Evolutionary conservation across 2,888 invertebrate genomes (phyloP).

Genomic region (Drosophila vallismaia): DNA sequence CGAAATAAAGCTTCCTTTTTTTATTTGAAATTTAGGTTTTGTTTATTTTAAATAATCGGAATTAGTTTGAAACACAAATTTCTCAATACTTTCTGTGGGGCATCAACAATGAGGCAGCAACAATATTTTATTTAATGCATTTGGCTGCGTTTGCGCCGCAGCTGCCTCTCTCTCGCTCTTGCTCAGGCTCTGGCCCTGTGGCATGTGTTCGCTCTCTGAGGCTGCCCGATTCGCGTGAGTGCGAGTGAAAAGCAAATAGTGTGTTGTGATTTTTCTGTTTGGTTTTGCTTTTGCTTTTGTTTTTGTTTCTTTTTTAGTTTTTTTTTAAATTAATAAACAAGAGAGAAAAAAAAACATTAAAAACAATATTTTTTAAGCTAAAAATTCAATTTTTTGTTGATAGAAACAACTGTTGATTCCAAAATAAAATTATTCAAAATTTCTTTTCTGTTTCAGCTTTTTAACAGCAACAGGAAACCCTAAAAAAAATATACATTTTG

Average conservation of each 20-base stretch:
- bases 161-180: conserved; percentile 6
- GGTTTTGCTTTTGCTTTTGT: conserved; percentile 13
- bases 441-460: conserved; percentile 18
- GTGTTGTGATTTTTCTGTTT: conserved; percentile 37
- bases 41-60: not conserved
- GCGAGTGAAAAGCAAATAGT: conserved; percentile 27
- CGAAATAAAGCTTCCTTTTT: too few relatives aligned
- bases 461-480: conserved; percentile 14
- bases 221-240: conserved; percentile 27
- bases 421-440: too few relatives aligned
- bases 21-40: not conserved
- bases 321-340: not conserved
- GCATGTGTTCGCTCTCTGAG: conserved; percentile 16
- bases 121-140: conserved; percentile 54
- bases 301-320: not conserved
- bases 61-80: not conserved
- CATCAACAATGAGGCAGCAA: conserved; percentile 55
- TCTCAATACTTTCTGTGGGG: conserved; percentile 23
- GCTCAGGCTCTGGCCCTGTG: conserved; percentile 5
- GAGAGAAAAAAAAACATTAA: not conserved
- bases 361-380: not conserved
- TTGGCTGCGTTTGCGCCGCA: conserved; percentile 65
- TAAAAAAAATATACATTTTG: not conserved
- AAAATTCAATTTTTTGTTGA: too few relatives aligned
- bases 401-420: too few relatives aligned